These are phyloP conservation scores for Rhingia rostrata DNA, from an alignment of 2,888 invertebrate genomes.

Conservation along the genomic window DNA sequence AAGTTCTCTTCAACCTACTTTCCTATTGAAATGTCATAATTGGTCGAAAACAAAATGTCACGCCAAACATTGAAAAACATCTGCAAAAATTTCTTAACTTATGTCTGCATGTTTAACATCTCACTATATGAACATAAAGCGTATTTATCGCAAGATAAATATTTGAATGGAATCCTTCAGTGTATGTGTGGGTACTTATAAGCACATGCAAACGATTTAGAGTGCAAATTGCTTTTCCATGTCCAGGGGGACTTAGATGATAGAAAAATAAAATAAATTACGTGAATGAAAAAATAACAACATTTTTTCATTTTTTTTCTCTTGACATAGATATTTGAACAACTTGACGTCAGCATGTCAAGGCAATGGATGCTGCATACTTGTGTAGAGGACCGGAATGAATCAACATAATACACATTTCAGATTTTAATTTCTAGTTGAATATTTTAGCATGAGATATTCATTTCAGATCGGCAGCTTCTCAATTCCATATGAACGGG, in stretches of 20 bases:
- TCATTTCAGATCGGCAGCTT: too few species aligned
- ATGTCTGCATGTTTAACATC: conserved; percentile 28
- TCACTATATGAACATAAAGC: conserved; percentile 1
- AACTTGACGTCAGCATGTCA: too few species aligned
- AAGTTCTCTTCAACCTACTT: not conserved
- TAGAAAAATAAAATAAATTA: not conserved
- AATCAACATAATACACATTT: too few species aligned
- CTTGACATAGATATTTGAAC: too few species aligned
- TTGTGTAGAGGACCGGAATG: too few species aligned
- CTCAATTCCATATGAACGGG: too few species aligned
- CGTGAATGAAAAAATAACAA: too few species aligned
- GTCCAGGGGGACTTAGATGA: conserved; percentile 11
- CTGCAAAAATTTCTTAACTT: conserved; percentile 33
- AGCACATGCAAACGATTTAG: conserved; percentile 3
- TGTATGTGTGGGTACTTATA: not conserved
- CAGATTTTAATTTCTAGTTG: too few species aligned
- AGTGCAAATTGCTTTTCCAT: conserved; percentile 20
- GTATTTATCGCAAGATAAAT: not conserved
- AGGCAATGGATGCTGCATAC: too few species aligned
- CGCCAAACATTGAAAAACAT: conserved; percentile 8
- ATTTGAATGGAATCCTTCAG: too few species aligned
- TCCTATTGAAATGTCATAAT: conserved; percentile 2
- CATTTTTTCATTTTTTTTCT: too few species aligned
- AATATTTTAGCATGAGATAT: too few species aligned
- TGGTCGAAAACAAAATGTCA: conserved; percentile 3